Evolutionary conservation across 2,888 invertebrate species (phyloP).

Genomic region (Lomographa bimaculata): DNA sequence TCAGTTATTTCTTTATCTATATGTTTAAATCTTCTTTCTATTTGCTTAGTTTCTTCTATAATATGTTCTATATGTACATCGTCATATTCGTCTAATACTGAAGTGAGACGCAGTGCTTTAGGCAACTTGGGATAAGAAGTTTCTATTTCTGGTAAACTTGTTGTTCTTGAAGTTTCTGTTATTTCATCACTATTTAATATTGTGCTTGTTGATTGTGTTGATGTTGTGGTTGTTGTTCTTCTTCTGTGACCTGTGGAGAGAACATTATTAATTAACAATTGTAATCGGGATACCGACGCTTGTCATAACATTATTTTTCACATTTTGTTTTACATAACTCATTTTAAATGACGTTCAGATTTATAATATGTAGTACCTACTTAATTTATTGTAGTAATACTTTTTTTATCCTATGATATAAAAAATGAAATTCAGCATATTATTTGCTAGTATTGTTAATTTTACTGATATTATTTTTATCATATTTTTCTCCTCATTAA

Average conservation of each 20-base stretch:
- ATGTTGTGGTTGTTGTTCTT: conserved; percentile 72
- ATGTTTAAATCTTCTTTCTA: conserved; percentile 55
- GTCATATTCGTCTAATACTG: conserved; percentile 58
- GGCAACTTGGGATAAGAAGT: conserved; percentile 65
- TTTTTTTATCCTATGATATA: no score
- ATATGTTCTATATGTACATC: conserved; percentile 69
- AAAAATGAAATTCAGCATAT: no score
- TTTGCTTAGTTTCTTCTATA: conserved; percentile 54
- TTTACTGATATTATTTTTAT: no score
- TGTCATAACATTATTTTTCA: no score
- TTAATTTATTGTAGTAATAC: no score
- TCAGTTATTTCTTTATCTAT: conserved; percentile 61
- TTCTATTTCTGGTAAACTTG: conserved; percentile 48
- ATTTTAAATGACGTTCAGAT: no score
- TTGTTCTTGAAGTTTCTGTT: conserved; percentile 55
- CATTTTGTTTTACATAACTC: no score
- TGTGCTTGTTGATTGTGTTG: conserved; percentile 56
- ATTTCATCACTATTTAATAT: conserved; percentile 49
- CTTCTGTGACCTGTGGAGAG: conserved; percentile 68
- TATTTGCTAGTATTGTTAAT: no score
- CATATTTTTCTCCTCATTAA: no score
- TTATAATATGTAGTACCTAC: no score
- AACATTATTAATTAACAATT: no score
- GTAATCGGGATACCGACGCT: no score
- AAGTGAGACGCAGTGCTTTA: conserved; percentile 64